phyloP scores from a whole-genome alignment of 2,888 invertebrate genomes.

The Clostera curtula region DNA sequence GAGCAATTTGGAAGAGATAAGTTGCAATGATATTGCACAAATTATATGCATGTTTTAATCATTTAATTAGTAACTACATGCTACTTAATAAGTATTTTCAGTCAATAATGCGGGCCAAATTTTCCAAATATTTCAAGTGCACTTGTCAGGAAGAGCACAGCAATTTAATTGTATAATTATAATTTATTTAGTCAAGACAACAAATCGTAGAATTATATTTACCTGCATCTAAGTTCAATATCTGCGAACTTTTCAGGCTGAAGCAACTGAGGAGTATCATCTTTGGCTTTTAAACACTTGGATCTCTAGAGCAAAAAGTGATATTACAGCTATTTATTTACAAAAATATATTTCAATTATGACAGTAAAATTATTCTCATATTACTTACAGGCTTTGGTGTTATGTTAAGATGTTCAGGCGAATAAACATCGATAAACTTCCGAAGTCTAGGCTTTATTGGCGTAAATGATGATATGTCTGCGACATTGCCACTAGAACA shows the following conservation, averaged over 20 bases:
- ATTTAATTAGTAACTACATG: no score
- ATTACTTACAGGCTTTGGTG: constrained; percentile 58
- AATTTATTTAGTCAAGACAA: no score
- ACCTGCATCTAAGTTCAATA: constrained; percentile 56
- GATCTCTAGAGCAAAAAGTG: constrained; percentile 38
- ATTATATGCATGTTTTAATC: no score
- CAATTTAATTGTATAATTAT: no score
- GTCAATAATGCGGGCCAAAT: no score
- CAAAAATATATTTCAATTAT: background rate
- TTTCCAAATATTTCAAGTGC: no score
- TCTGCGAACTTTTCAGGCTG: constrained; percentile 46
- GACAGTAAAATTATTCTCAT: constrained; percentile 1
- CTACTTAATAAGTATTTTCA: no score
- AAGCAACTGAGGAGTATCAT: constrained; percentile 42
- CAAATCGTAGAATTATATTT: background rate
- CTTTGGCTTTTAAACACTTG: constrained; percentile 31
- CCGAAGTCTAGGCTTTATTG: constrained; percentile 55
- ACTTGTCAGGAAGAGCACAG: no score
- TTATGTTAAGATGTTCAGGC: constrained; percentile 65
- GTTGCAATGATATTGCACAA: no score
- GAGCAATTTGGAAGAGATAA: no score
- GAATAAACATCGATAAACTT: constrained; percentile 64
- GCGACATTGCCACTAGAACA: constrained; percentile 31
- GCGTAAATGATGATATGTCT: constrained; percentile 42
- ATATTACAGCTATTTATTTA: no score